Evolutionary conservation across 2,888 invertebrate genomes (phyloP).

Genomic region (Blomia tropicalis): DNA sequence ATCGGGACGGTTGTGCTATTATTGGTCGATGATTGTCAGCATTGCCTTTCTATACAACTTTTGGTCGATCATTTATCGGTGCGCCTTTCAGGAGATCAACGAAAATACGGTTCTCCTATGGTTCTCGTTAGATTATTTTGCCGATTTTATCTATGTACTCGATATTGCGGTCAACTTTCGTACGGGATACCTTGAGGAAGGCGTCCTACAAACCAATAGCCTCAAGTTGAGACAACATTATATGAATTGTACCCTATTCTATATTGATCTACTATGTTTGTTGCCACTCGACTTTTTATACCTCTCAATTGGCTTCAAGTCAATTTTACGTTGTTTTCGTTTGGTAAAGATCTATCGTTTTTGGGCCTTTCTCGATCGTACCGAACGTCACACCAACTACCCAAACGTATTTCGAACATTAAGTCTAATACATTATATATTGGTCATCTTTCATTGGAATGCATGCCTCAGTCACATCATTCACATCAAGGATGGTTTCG

Average conservation of each 20-base stretch:
- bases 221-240: constrained; percentile 84
- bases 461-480: constrained; percentile 95
- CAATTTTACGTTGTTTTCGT: constrained; percentile 82
- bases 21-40: constrained; percentile 92
- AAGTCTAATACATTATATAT: constrained; percentile 36
- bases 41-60: constrained; percentile 90
- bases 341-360: constrained; percentile 93
- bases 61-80: constrained; percentile 95
- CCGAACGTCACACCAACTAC: constrained; percentile 95
- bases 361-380: constrained; percentile 96
- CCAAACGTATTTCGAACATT: constrained; percentile 69
- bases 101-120: constrained; percentile 70
- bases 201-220: constrained; percentile 88
- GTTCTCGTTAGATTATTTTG: constrained; percentile 92
- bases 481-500: constrained; percentile 84
- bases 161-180: constrained; percentile 95
- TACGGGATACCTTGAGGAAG: constrained; percentile 91
- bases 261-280: constrained; percentile 94
- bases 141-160: constrained; percentile 84
- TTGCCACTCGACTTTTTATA: constrained; percentile 94
- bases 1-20: constrained; percentile 84
- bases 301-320: constrained; percentile 83
- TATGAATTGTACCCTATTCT: constrained; percentile 93
- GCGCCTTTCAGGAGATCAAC: constrained; percentile 90
- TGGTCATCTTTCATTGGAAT: constrained; percentile 98